Evolutionary conservation across 2,888 invertebrate genomes (phyloP).

Genomic region (Callyntrura guangdongensis): DNA sequence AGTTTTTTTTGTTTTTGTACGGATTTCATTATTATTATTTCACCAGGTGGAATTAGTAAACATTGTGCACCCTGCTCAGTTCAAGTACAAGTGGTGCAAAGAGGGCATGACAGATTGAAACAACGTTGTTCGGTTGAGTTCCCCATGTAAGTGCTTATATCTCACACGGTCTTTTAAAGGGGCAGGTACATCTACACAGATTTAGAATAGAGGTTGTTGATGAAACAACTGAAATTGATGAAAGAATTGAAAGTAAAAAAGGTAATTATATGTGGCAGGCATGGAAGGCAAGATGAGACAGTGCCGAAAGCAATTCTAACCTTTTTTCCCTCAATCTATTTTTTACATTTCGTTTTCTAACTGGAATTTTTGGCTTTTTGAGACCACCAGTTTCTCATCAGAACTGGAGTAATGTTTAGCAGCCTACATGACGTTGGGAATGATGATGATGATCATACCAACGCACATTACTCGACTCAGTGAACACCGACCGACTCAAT

Average conservation of each 20-base stretch:
- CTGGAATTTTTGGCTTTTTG: conserved; percentile 54
- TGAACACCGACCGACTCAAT: conserved; percentile 48
- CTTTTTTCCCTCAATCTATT: conserved; percentile 65
- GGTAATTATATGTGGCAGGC: conserved; percentile 79
- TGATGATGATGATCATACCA: not conserved
- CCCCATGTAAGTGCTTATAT: not conserved
- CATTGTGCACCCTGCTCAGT: not conserved
- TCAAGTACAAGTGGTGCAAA: not conserved
- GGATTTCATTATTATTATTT: not conserved
- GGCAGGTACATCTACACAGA: not conserved
- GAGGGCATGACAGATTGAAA: not conserved
- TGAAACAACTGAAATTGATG: conserved; percentile 47
- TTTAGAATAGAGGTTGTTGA: not conserved
- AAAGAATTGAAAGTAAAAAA: conserved; percentile 72
- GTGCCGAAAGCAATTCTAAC: conserved; percentile 75
- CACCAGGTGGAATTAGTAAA: conserved; percentile 18
- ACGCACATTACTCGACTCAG: conserved; percentile 68
- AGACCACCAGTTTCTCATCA: conserved; percentile 55
- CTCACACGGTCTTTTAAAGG: not conserved
- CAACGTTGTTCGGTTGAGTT: not conserved
- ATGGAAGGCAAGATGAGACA: conserved; percentile 68
- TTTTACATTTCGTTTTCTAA: conserved; percentile 51
- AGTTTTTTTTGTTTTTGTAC: conserved; percentile 24
- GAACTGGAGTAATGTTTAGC: conserved; percentile 71
- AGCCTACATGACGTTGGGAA: conserved; percentile 17